Base-by-base conservation (phyloP, 2,797 vertebrate species). In the Poliocrania exsul region DNA sequence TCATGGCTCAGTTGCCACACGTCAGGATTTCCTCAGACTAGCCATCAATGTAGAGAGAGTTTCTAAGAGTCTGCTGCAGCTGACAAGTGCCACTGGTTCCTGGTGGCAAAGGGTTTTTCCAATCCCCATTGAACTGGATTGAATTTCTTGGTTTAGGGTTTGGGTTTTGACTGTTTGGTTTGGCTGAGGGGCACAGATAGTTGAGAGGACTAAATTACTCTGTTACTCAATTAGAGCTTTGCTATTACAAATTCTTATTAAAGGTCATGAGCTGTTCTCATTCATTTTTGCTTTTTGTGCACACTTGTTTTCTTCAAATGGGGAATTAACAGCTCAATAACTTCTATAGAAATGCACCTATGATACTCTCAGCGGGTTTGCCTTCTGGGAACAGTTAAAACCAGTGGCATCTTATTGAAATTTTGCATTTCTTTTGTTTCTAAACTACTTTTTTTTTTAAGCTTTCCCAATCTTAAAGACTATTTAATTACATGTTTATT, bases 21-120 rank as follows among this genome's bases (percentile, higher is more conserved):
- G 50, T 86, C 58, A 81, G 60, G 64, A 81, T 96, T 90, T 93
- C 49, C 64, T 26, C 62, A 73, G 50, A 44, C 60, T 81, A 81
- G 62, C 77, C 42, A 49, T 86, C 53, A 62, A 0, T 1, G 31
- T 77, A 9, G 26, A 69, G 18, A 28, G 26, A 29, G 13, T 70
- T 86, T 90, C n/a, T 79, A 29, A 50, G 40, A 53, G 40, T 49
- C 20, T 38, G n/a, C 37, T 62, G 31, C 53, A 49, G 46, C 37
- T 92, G 66, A 72, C 46, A 47, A 60, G 13, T 62, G 49, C 23
- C 21, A 74, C 15, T 31, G 75, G 38, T 19, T 37, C 29, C 33
- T 87, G 46, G 33, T 79, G 33, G 33, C 28, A 44, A 38, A 87
- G 17, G 40, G 49, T 28, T 49, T 95, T 89, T 6, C n/a, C 38